Conservation (phyloP, 2,113 vertebrate genomes). For the Microtus pennsylvanicus region DNA sequence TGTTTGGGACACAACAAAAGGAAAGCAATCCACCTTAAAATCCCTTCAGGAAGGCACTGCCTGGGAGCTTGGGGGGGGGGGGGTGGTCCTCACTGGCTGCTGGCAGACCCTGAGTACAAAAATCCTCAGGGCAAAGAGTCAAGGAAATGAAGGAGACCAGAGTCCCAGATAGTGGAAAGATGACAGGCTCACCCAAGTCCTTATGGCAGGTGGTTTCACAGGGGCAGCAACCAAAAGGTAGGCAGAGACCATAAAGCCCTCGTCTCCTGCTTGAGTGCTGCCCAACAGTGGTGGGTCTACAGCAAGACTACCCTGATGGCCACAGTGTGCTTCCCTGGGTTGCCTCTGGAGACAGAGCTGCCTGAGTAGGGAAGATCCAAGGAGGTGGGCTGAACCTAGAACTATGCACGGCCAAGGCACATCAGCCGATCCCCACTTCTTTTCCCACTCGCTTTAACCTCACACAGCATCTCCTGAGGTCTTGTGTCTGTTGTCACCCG, state of each 20-base stretch:
- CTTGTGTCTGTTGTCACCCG: not conserved
- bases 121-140: not conserved
- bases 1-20: not conserved
- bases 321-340: not conserved
- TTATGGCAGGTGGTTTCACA: not conserved
- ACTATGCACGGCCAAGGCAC: not conserved
- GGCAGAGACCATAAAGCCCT: not conserved
- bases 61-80: not conserved
- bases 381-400: not conserved
- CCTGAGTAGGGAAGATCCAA: not conserved
- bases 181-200: not conserved
- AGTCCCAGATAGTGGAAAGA: not conserved
- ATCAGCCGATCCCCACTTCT: accelerated
- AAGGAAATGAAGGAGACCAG: not conserved
- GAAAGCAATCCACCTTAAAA: not conserved
- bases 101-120: not conserved
- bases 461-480: not conserved
- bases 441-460: not conserved
- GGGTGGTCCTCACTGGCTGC: not conserved
- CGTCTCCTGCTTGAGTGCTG: not conserved
- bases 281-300: not conserved
- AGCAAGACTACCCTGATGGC: not conserved
- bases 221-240: not conserved
- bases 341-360: accelerated
- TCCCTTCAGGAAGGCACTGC: not conserved